Conservation (phyloP, 2,113 vertebrate species). For the Ancistrus triradiatus region DNA sequence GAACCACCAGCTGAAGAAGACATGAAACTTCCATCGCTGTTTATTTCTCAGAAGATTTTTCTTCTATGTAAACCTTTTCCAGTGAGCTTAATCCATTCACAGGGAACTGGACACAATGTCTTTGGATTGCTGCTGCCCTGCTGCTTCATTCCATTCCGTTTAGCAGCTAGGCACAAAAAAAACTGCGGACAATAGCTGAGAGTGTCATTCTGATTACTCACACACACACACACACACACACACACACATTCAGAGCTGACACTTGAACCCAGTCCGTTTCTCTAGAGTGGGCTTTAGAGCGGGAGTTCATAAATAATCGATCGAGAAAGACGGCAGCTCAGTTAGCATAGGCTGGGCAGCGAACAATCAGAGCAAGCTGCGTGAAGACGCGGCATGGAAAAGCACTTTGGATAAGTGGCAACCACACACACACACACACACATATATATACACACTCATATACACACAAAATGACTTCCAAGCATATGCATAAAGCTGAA, state of each 20-base stretch:
- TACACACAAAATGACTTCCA: constrained; percentile 15
- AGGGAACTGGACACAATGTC: too few relatives aligned
- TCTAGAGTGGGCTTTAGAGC: constrained; percentile 34
- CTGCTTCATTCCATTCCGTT: not conserved
- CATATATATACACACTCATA: constrained; percentile 3
- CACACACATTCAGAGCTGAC: constrained; percentile 26
- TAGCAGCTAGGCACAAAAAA: not conserved
- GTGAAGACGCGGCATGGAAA: constrained; percentile 52
- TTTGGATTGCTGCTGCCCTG: not conserved
- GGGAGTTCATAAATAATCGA: constrained; percentile 44
- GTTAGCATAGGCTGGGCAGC: constrained; percentile 27
- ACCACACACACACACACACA: constrained; percentile 21
- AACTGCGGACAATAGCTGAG: constrained; percentile 13
- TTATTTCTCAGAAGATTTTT: too few relatives aligned
- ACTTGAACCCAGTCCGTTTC: constrained; percentile 41
- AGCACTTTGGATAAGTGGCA: constrained; percentile 46
- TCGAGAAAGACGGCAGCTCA: constrained; percentile 45
- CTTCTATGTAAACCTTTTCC: too few relatives aligned
- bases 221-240: constrained; percentile 25
- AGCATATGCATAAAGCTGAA: constrained; percentile 17
- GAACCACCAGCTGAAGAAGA: too few relatives aligned
- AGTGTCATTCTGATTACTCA: constrained; percentile 20
- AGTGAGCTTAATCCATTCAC: too few relatives aligned
- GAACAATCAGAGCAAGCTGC: constrained; percentile 39
- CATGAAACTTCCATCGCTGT: too few relatives aligned